A percentile compares a stretch with the other conserved stretches of the same genome.
Evolutionary conservation across 2,888 invertebrate genomes (phyloP).

Genomic region (Sphinx pinastri): DNA sequence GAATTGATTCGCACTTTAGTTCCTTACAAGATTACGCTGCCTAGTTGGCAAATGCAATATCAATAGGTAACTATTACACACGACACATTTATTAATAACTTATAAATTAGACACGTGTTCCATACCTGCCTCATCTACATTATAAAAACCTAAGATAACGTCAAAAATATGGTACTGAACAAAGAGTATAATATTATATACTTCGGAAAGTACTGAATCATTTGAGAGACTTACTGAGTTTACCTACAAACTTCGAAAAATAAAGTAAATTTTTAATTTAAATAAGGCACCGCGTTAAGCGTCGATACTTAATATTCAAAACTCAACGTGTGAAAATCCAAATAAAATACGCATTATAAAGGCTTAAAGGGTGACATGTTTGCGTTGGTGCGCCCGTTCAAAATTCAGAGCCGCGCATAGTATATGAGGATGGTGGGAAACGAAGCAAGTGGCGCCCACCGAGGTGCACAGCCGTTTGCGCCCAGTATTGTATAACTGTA

Average conservation of each 20-base stretch:
- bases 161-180: too few species aligned
- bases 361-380: slow-evolving; percentile 56
- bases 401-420: slow-evolving; percentile 63
- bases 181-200: too few species aligned
- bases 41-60: too few species aligned
- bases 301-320: slow-evolving; percentile 32
- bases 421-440: slow-evolving; percentile 64
- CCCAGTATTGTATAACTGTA: slow-evolving; percentile 28
- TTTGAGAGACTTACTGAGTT: too few species aligned
- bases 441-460: slow-evolving; percentile 29
- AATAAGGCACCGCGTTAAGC: slow-evolving; percentile 27
- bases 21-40: too few species aligned
- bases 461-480: slow-evolving; percentile 27
- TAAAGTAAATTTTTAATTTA: not conserved
- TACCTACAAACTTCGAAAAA: not conserved
- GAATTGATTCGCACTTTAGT: too few species aligned
- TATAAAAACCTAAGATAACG: too few species aligned
- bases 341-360: slow-evolving; percentile 56
- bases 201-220: too few species aligned
- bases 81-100: too few species aligned
- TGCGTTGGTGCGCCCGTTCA: slow-evolving; percentile 51
- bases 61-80: too few species aligned
- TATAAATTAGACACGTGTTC: too few species aligned
- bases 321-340: slow-evolving; percentile 28
- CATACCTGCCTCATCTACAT: too few species aligned